Evolutionary conservation across 2,797 vertebrate species (phyloP).

Genomic region (Dryobates pubescens): DNA sequence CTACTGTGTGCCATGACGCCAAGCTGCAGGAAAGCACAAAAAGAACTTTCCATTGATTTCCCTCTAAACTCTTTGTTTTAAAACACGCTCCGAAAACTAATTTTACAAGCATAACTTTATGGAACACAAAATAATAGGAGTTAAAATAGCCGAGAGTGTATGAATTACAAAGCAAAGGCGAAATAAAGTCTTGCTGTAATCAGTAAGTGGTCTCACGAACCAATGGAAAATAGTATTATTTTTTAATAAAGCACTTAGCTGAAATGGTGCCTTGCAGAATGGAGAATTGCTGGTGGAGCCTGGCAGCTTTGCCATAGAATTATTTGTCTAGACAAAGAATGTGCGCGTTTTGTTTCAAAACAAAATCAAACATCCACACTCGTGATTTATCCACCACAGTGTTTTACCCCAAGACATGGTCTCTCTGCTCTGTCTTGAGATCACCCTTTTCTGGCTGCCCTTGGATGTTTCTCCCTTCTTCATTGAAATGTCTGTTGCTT

Average conservation of each 20-base stretch:
- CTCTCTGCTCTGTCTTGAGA: background rate
- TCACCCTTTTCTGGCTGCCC: background rate
- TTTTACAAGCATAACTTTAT: background rate
- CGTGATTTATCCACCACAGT: background rate
- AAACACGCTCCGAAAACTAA: background rate
- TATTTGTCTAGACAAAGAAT: background rate
- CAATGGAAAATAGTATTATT: background rate
- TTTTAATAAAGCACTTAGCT: constrained; percentile 44
- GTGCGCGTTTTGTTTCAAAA: background rate
- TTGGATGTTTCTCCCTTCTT: background rate
- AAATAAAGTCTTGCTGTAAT: background rate
- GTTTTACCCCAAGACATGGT: background rate
- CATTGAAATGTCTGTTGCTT: background rate
- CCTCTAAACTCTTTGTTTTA: background rate
- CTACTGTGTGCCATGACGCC: background rate
- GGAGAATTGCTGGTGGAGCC: background rate
- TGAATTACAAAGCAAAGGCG: background rate
- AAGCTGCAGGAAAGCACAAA: background rate
- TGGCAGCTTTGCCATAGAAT: background rate
- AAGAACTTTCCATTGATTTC: background rate
- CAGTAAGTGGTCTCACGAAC: background rate
- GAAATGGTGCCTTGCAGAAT: background rate
- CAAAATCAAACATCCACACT: background rate
- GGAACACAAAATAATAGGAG: background rate
- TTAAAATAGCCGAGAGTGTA: background rate